Evolutionary conservation across 2,888 invertebrate genomes (phyloP).

Genomic region (Sarcophaga carnaria): DNA sequence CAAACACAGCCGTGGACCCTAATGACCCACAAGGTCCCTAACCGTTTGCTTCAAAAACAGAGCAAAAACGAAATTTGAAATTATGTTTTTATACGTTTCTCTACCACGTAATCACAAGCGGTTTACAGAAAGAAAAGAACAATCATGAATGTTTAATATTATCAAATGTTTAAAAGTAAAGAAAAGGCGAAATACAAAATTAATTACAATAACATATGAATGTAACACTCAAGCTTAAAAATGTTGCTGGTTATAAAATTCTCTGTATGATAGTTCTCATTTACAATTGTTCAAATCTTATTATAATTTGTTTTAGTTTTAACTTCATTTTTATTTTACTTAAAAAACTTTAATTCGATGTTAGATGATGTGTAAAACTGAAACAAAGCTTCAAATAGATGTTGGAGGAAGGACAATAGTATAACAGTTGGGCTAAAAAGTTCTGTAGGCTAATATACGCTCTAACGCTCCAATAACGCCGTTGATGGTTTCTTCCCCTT

Average conservation of each 20-base stretch:
- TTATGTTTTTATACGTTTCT: not conserved
- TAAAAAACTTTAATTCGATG: too few species aligned
- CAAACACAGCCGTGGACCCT: not conserved
- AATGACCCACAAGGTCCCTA: too few species aligned
- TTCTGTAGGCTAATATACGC: too few species aligned
- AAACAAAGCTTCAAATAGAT: too few species aligned
- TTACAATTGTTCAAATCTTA: too few species aligned
- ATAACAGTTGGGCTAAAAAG: too few species aligned
- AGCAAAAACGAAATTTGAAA: not conserved
- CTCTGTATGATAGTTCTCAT: not conserved
- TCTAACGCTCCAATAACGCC: too few species aligned
- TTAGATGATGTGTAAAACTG: too few species aligned
- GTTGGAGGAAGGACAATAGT: too few species aligned
- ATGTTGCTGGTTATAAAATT: conserved; percentile 45
- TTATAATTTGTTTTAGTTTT: too few species aligned
- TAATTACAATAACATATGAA: conserved; percentile 19
- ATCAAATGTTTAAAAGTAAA: conserved; percentile 7
- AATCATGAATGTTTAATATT: conserved; percentile 3
- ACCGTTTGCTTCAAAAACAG: not conserved
- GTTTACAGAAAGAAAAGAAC: conserved; percentile 36
- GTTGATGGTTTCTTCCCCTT: too few species aligned
- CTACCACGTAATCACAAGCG: conserved; percentile 19
- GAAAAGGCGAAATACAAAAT: not conserved
- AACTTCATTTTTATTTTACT: too few species aligned
- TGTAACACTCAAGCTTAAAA: conserved; percentile 23